A percentile compares a stretch with the other conserved stretches of the same genome.
Evolutionary conservation across 2,888 invertebrate species (phyloP).

Genomic region (Perithous albicinctus): DNA sequence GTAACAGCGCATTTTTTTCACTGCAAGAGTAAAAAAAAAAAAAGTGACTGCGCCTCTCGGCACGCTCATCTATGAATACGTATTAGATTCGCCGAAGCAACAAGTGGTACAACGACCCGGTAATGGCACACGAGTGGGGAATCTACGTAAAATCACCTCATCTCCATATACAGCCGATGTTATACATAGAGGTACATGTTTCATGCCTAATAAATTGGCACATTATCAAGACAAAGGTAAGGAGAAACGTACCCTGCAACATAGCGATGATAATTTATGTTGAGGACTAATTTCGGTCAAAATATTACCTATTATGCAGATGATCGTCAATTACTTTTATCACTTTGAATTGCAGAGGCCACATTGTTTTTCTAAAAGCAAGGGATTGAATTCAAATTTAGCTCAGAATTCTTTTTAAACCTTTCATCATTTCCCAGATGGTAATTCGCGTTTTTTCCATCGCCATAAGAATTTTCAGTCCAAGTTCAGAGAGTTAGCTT

Average conservation of each 20-base stretch:
- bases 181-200: constrained; percentile 34
- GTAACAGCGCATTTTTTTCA: not conserved
- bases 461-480: too few relatives aligned
- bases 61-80: constrained; percentile 62
- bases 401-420: too few relatives aligned
- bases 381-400: too few relatives aligned
- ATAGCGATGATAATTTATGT: not conserved
- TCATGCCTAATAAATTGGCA: constrained; percentile 51
- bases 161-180: constrained; percentile 36
- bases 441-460: too few relatives aligned
- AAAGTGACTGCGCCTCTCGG: constrained; percentile 34
- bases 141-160: constrained; percentile 63
- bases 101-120: constrained; percentile 70
- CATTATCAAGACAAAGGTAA: constrained; percentile 56
- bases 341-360: too few relatives aligned
- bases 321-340: too few relatives aligned
- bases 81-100: constrained; percentile 67
- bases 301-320: not conserved
- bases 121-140: constrained; percentile 57
- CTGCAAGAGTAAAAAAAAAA: not conserved
- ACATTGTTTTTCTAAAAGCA: too few relatives aligned
- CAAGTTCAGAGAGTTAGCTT: too few relatives aligned
- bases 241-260: not conserved
- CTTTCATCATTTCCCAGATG: too few relatives aligned
- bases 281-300: not conserved